These are phyloP conservation scores for Thaumetopoea pityocampa DNA, from an alignment of 1,140 invertebrate genomes.

Conservation along the genomic window DNA sequence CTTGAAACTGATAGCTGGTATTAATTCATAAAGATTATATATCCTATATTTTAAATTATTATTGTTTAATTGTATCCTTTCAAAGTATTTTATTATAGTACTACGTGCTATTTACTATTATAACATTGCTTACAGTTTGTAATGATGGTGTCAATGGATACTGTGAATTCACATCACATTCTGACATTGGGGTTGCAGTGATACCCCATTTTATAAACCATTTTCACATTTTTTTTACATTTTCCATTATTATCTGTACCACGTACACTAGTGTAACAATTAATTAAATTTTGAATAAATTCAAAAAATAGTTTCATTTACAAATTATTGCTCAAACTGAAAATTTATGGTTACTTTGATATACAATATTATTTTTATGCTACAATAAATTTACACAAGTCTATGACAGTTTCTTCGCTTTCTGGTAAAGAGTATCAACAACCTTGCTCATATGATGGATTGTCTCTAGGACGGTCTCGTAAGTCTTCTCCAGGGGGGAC, in stretches of 20 bases:
- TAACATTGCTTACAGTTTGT: no score
- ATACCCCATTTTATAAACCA: constrained; percentile 25
- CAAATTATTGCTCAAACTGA: constrained; percentile 56
- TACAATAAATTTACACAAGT: constrained; percentile 62
- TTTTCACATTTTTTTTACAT: constrained; percentile 22
- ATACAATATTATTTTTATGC: constrained; percentile 60
- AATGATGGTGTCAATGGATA: constrained; percentile 8
- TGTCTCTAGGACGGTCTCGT: constrained; percentile 96
- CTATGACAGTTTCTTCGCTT: constrained; percentile 98
- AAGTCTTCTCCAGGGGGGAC: constrained; percentile 95
- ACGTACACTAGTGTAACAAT: constrained; percentile 29
- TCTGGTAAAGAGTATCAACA: constrained; percentile 98
- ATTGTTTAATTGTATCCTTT: no score
- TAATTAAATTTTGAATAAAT: constrained; percentile 37
- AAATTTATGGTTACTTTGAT: constrained; percentile 64
- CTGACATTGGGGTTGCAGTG: constrained; percentile 7
- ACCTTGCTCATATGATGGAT: constrained; percentile 99
- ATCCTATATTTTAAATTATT: no score
- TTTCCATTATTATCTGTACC: constrained; percentile 20
- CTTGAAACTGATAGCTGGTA: no score
- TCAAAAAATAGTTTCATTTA: constrained; percentile 61
- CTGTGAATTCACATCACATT: constrained; percentile 8
- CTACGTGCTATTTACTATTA: no score
- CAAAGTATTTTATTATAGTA: no score
- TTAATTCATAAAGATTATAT: no score